phyloP scores from a whole-genome alignment of 2,113 vertebrate species.

The Oreochromis niloticus region DNA sequence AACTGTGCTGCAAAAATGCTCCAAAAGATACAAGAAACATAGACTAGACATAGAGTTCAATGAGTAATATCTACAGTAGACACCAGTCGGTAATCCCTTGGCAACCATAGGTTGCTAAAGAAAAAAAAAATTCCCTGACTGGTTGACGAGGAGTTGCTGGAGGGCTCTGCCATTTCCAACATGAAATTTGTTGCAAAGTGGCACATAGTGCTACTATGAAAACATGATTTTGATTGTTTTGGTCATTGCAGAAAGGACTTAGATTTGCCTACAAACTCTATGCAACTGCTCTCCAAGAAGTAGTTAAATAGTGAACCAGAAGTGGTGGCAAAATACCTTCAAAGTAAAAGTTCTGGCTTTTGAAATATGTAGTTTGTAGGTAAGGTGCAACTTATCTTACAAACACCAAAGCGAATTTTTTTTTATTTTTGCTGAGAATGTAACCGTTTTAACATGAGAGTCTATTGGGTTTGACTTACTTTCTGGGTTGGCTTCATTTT shows the following conservation, averaged over 20 bases:
- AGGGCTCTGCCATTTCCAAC: background rate
- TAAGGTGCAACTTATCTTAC: background rate
- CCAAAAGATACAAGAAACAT: background rate
- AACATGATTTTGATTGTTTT: background rate
- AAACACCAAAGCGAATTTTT: background rate
- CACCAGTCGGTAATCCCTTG: background rate
- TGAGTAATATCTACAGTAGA: background rate
- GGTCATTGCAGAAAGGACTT: background rate
- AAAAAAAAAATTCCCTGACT: background rate
- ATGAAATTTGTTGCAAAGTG: background rate
- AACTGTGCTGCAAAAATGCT: background rate
- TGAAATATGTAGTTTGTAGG: background rate
- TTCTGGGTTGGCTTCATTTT: background rate
- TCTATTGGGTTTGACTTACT: background rate
- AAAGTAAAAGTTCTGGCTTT: background rate
- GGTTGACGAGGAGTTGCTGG: background rate
- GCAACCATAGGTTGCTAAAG: background rate
- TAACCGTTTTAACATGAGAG: background rate
- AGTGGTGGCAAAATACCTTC: background rate
- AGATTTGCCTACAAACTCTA: background rate
- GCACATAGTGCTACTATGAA: too few relatives aligned
- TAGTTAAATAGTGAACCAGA: background rate
- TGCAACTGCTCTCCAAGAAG: background rate
- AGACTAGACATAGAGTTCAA: background rate
- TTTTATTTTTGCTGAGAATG: background rate